A percentile compares a stretch with the other conserved stretches of the same genome.
Conservation (phyloP, 1,140 invertebrate genomes). For the Thaumetopoea pityocampa region DNA sequence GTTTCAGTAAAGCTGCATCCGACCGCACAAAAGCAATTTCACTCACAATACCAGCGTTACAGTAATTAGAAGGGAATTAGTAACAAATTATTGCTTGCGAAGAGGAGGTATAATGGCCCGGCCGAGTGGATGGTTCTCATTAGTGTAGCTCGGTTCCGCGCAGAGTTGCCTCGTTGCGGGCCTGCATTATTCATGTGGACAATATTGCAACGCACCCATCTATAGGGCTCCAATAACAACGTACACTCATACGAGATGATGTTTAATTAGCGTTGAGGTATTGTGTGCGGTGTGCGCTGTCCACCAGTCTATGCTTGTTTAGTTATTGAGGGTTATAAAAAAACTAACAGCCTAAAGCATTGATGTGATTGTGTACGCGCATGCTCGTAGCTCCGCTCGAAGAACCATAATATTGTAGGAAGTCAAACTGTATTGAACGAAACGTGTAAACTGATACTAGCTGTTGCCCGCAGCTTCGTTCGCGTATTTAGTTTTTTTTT, state of each 20-base stretch:
- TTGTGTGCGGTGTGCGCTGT: no score
- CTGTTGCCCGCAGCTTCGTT: no score
- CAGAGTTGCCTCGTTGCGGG: conserved; percentile 34
- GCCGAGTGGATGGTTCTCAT: conserved; percentile 53
- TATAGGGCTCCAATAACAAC: conserved; percentile 18
- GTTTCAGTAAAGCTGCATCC: conserved; percentile 10
- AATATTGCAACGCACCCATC: conserved; percentile 59
- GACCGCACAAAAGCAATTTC: conserved; percentile 17
- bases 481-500: no score
- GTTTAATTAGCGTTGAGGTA: conserved; percentile 17
- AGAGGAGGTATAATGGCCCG: conserved; percentile 42
- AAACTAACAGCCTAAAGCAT: no score
- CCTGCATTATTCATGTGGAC: conserved; percentile 68
- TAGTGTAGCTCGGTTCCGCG: conserved; percentile 46
- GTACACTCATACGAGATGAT: conserved; percentile 13
- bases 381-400: no score
- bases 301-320: no score
- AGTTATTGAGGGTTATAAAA: no score
- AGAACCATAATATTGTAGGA: no score
- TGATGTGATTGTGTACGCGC: no score
- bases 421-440: no score
- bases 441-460: no score
- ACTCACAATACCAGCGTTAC: conserved; percentile 23
- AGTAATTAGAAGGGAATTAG: conserved; percentile 60
- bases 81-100: conserved; percentile 60